Evolutionary conservation across 2,888 invertebrate species (phyloP).

Genomic region (Eilema depressum): DNA sequence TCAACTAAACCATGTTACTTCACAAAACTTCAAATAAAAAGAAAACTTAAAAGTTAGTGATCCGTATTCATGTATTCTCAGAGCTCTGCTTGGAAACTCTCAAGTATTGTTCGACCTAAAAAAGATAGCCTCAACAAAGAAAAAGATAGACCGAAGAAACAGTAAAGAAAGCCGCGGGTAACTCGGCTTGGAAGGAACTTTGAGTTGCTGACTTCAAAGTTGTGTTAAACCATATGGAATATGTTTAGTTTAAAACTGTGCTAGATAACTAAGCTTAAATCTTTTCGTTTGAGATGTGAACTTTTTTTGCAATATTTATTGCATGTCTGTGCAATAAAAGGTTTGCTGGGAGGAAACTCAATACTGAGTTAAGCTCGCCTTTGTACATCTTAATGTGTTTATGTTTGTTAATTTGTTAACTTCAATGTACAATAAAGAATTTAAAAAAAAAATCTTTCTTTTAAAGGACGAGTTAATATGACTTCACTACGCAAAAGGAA

Average conservation of each 20-base stretch:
- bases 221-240: slow-evolving; percentile 10
- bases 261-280: background rate
- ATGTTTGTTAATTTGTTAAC: too few relatives aligned
- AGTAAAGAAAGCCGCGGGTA: slow-evolving; percentile 35
- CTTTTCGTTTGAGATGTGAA: too few relatives aligned
- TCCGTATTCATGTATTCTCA: slow-evolving; percentile 38
- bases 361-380: too few relatives aligned
- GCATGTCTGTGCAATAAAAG: too few relatives aligned
- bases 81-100: slow-evolving; percentile 33
- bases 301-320: too few relatives aligned
- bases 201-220: slow-evolving; percentile 38
- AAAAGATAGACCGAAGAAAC: slow-evolving; percentile 41
- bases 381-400: too few relatives aligned
- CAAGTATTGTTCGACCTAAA: slow-evolving; percentile 41
- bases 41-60: slow-evolving; percentile 13
- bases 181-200: slow-evolving; percentile 42
- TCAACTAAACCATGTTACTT: background rate
- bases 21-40: background rate
- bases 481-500: too few relatives aligned
- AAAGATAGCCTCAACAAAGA: slow-evolving; percentile 44
- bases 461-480: too few relatives aligned
- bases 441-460: too few relatives aligned
- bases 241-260: slow-evolving; percentile 14
- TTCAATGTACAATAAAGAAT: too few relatives aligned
- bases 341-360: too few relatives aligned